Evolutionary conservation across 2,113 vertebrate species (phyloP).

Genomic region (Pampusana beccarii): DNA sequence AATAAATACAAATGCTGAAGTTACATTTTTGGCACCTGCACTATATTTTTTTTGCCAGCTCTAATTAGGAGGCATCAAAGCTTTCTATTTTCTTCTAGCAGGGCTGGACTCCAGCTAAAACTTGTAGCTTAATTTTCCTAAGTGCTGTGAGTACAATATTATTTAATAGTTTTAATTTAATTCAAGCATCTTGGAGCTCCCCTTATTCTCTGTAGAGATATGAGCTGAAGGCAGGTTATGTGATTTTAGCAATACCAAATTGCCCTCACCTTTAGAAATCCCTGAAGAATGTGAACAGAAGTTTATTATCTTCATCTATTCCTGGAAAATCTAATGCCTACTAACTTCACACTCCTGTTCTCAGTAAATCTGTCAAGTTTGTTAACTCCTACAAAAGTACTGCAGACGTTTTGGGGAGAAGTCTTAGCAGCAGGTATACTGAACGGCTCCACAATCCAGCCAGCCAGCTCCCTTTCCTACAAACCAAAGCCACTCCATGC

Average conservation of each 20-base stretch:
- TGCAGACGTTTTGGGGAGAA: not conserved
- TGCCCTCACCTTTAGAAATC: not conserved
- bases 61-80: not conserved
- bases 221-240: not conserved
- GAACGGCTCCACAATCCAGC: not conserved
- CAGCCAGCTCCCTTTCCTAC: not conserved
- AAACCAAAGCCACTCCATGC: not conserved
- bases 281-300: not conserved
- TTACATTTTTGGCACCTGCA: not conserved
- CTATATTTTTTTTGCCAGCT: not conserved
- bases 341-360: not conserved
- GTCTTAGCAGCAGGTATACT: not conserved
- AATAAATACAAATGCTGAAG: not conserved
- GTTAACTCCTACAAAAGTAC: not conserved
- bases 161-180: slow-evolving; percentile 19
- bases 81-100: not conserved
- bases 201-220: not conserved
- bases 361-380: not conserved
- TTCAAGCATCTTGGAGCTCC: not conserved
- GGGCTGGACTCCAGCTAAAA: not conserved
- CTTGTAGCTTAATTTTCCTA: slow-evolving; percentile 7
- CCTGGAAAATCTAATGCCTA: not conserved
- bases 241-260: not conserved
- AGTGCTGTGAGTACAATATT: not conserved
- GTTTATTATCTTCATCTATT: not conserved